Base-by-base conservation (phyloP, 1,140 invertebrate species). In the Drosophila asahinai region DNA sequence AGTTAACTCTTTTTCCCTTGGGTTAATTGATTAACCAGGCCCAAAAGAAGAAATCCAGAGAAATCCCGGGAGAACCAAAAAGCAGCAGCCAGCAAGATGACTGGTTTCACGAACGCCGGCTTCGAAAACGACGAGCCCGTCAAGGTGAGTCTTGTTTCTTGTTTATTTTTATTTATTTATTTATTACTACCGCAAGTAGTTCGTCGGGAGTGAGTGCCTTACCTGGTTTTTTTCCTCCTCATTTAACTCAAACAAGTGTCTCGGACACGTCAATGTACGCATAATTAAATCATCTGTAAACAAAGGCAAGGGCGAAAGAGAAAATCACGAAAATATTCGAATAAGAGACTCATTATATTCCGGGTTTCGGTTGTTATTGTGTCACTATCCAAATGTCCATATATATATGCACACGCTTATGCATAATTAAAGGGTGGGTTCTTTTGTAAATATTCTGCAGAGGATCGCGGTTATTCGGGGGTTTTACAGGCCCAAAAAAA, bases 121-220 rank as follows among this genome's bases (percentile, higher is more conserved):
- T 92, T 92, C 61, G 91, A 92, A 74, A 92, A 92, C 75, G 91
- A 92, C 80, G 91, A 92, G 81, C 91, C 91, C 57, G 87, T 92
- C 76, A 92, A 92, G 91, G 91, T 92, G 71, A 91, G 91, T 77
- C 12, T 48, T 57, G 4, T 17, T 55, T 25, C 22, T 25, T 25
- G 3, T 52, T 7, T 54, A 27, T 33, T 33, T 62, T 25, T 47
- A 38, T 66, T 27, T 45, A 14, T 40, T 17, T 38, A 12, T 38
- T 22, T 61, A 52, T 51, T 47, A 51, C 33, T 51, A 19, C 48
- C 63, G 22, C 67, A 68, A 71, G 64, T 71, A 67, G 54, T 54
- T 54, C 52, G 51, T 36, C 19, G 14, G 25, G 19, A 45, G 22
- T 67, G 30, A 55, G 54, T 55, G 33, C 33, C 27, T 45, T 70